Evolutionary conservation across 2,888 invertebrate genomes (phyloP), one percentile per base, ranked within the genome.

Genomic region (Odontocerum albicorne): DNA sequence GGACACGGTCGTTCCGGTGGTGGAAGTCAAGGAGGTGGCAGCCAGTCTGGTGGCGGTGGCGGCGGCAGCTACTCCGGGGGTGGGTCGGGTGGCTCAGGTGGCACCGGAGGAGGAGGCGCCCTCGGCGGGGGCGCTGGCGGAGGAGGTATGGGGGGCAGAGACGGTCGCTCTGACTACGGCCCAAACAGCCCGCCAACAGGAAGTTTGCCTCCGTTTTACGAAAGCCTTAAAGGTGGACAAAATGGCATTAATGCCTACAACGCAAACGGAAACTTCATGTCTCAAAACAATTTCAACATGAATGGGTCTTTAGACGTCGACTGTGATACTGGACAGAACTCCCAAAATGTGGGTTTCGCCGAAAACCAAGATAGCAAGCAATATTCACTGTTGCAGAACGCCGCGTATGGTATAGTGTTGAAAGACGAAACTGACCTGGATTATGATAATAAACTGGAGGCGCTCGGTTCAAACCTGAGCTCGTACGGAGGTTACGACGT

Each of bases 111-210:
- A 31, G 81, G 82, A 6, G 82, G 83, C 21, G 80, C 81, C 12
- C 81, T 83, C 0, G 77, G 85, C 15, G 84, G 84, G 15, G 83
- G 87, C 4, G 85, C 85, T 1, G 87, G 86, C 2, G 88, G 89
- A 21, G 90, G 90, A 33, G 90, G 90, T 66, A 86, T 86, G 59
- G 82, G 82, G 56, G 90, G 90, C 2, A 82, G 90, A 35, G 90
- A 90, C 68, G 91, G 92, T 0, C 82, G 92, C 43, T 87, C 90
- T 57, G 90, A 91, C 69, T 92, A 92, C 68, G 91, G 91, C 2
- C 92, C 92, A 4, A 91, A 90, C 63, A 92, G 91, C 64, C 92
- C 92, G 46, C 92, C 92, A 1, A 91, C 90, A 0, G 91, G 90
- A 10, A 90, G 90, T 46, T 74, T 92, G 57, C 92, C 92, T n/a